A percentile compares a stretch with the other conserved stretches of the same genome.
These are phyloP conservation scores for Megaceryle torquata DNA, from an alignment of 2,113 vertebrate species.

Conservation along the genomic window DNA sequence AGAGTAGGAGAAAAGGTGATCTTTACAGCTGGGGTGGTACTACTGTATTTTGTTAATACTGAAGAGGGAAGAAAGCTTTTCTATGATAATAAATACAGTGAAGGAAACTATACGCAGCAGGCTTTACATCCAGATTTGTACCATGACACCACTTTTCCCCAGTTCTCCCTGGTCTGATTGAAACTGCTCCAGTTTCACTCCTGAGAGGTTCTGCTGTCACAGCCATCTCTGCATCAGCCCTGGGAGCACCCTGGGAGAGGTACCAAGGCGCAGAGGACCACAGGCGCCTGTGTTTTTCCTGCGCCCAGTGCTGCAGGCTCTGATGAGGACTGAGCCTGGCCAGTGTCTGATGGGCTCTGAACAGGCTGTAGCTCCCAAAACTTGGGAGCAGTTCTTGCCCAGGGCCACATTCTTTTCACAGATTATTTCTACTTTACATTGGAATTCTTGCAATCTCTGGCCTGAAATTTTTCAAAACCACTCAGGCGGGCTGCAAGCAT, in stretches of 20 bases:
- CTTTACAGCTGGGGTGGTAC: background rate
- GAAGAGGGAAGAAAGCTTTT: background rate
- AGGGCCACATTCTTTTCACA: background rate
- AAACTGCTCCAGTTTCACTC: background rate
- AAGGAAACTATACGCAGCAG: background rate
- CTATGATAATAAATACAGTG: background rate
- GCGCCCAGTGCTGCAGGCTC: background rate
- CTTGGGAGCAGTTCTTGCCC: background rate
- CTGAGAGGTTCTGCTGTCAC: background rate
- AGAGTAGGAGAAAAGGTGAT: background rate
- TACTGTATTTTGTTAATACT: background rate
- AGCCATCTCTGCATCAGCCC: background rate
- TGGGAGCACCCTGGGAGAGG: background rate
- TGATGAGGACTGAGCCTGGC: background rate
- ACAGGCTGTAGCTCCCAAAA: background rate
- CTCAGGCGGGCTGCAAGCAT: background rate
- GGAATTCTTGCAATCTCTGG: background rate
- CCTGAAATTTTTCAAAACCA: background rate
- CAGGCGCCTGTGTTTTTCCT: rapidly evolving
- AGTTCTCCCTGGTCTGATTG: background rate
- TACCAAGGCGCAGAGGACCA: background rate
- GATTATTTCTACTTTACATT: background rate
- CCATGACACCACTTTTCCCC: background rate
- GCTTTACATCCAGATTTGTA: background rate
- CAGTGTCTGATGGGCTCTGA: background rate